These are phyloP conservation scores for Anticlea derivata DNA, from an alignment of 2,888 invertebrate genomes.

Conservation along the genomic window DNA sequence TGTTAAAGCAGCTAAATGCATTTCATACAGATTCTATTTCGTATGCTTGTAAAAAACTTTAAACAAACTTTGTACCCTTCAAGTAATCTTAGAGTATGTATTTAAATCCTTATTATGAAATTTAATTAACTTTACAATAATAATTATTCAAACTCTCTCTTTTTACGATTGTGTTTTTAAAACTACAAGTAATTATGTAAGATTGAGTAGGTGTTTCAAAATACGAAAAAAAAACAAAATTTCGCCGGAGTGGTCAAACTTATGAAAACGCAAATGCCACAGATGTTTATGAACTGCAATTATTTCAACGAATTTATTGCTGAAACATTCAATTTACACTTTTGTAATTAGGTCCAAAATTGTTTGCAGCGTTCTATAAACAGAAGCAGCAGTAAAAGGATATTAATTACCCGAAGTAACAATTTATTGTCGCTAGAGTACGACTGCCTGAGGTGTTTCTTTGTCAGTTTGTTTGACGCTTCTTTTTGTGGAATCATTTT, in stretches of 20 bases:
- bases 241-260: background rate
- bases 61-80: conserved; percentile 3
- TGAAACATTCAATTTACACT: conserved; percentile 9
- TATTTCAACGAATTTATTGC: conserved; percentile 5
- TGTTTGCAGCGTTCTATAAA: conserved; percentile 4
- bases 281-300: conserved; percentile 17
- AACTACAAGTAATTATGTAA: background rate
- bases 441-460: conserved; percentile 19
- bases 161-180: background rate
- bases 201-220: background rate
- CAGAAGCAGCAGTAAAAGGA: conserved; percentile 13
- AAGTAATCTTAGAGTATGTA: background rate
- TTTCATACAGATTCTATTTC: background rate
- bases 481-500: too few species aligned
- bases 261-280: conserved; percentile 18
- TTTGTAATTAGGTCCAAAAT: conserved; percentile 14
- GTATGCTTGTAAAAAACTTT: conserved; percentile 1
- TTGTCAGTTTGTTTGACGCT: conserved; percentile 12
- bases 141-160: background rate
- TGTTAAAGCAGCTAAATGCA: background rate
- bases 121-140: too few species aligned
- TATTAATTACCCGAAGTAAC: conserved; percentile 26
- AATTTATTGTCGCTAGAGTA: conserved; percentile 22
- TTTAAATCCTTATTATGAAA: too few species aligned
- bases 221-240: background rate